Conservation (phyloP, 2,113 vertebrate species). For the Jacana jacana region DNA sequence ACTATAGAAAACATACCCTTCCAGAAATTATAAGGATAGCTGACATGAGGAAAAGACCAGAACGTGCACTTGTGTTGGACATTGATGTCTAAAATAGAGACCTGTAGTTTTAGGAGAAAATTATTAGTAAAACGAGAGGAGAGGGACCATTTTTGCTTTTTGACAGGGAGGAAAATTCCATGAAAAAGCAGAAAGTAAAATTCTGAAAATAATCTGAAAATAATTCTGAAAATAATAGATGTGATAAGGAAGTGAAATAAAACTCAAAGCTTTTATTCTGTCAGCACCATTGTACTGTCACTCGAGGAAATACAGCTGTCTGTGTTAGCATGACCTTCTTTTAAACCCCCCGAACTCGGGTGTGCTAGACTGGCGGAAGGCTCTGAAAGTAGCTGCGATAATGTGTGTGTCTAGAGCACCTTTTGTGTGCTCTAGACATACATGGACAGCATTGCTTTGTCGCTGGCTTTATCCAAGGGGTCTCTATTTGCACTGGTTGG, state of each 20-base stretch:
- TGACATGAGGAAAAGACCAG: background rate
- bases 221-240: background rate
- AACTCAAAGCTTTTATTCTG: background rate
- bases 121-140: background rate
- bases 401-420: too few species aligned
- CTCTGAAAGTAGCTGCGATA: background rate
- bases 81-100: background rate
- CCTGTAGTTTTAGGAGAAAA: background rate
- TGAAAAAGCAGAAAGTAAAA: background rate
- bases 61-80: background rate
- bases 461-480: background rate
- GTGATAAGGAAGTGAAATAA: background rate
- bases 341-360: background rate
- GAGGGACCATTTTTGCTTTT: background rate
- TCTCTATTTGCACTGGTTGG: fast-evolving
- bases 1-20: background rate
- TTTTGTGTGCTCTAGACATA: background rate
- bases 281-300: background rate
- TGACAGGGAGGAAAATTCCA: background rate
- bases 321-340: background rate
- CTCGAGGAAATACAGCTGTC: background rate
- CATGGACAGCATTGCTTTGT: background rate
- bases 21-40: background rate
- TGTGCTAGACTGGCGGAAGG: background rate
- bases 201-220: background rate